Evolutionary conservation across 2,113 vertebrate species (phyloP).

Genomic region (Chamaea fasciata): DNA sequence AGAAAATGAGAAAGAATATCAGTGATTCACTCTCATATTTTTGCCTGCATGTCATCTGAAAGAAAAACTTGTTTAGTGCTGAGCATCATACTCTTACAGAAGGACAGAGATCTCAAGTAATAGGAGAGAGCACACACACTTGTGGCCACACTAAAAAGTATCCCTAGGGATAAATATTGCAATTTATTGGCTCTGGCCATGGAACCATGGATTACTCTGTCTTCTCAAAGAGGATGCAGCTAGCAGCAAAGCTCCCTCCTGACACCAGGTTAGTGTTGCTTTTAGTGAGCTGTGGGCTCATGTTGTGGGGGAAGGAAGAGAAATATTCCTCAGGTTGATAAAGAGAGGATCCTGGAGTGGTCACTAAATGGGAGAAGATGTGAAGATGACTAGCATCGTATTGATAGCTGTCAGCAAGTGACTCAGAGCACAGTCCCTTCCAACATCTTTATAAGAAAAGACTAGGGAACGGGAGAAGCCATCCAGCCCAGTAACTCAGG

Average conservation of each 20-base stretch:
- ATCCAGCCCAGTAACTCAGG: neutral
- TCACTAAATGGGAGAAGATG: neutral
- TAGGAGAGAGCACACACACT: neutral
- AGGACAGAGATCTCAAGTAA: neutral
- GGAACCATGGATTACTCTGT: neutral
- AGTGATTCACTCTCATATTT: neutral
- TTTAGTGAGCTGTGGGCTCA: neutral
- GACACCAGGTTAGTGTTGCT: neutral
- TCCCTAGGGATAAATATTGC: neutral
- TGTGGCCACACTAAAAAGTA: neutral
- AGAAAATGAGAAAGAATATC: neutral
- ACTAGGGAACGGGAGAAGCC: neutral
- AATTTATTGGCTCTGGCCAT: neutral
- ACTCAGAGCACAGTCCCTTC: neutral
- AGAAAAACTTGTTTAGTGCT: neutral
- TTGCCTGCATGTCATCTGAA: neutral
- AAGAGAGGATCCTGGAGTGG: neutral
- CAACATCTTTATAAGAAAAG: neutral
- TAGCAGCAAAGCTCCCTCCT: neutral
- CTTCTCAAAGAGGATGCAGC: neutral
- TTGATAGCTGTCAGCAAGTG: neutral
- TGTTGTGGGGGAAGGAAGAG: neutral
- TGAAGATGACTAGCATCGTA: neutral
- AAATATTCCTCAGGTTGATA: neutral
- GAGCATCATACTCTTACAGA: neutral